Base-by-base conservation (phyloP, 2,888 invertebrate species). In the Craniophora ligustri region DNA sequence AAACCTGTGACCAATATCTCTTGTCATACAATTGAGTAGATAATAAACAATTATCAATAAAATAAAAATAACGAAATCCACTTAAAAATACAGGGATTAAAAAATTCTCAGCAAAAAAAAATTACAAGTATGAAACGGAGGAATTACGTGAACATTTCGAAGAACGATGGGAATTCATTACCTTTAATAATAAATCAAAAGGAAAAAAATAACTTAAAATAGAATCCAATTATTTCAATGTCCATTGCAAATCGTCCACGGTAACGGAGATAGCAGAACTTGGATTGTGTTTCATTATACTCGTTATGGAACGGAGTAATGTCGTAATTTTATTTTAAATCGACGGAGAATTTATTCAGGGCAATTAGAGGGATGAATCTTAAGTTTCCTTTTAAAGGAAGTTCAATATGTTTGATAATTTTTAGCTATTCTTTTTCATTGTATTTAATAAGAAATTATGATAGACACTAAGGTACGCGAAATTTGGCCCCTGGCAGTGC, bases 221-320 rank as follows among this genome's bases (percentile, higher is more conserved):
- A 47, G 54, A 72, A 72, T 69, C 63, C 75, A 69, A 73, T 73
- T 75, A 73, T 66, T 35, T 34, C 54, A 15, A 54, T 62, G 54
- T 61, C 59, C 63, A 63, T 55, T 69, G 72, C 45, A 66, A 72
- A 75, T 69, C 50, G 59, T 71, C 19, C 32, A 48, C 30, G 26
- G 41, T 47, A 34, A 40, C 44, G 15, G 18, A 19, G 35, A 44
- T 35, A 40, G 6, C 40, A 38, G 31, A 21, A 35, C 28, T 10
- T 35, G 7, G 38, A 8, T 21, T 56, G n/a, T 46, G 2, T 4
- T 47, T 35, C 4, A 6, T 16, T 26, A 5, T 35, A 45, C 46
- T 58, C 34, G 56, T 46, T 41, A 64, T 45, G 41, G 38, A 64
- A 46, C 34, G 11, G 35, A 46, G 6, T 32, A 30, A 26, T 18